Percentiles rank a stretch among this genome's conserved stretches.
Conservation (phyloP, 2,113 vertebrate species). For the Melanerpes formicivorus region DNA sequence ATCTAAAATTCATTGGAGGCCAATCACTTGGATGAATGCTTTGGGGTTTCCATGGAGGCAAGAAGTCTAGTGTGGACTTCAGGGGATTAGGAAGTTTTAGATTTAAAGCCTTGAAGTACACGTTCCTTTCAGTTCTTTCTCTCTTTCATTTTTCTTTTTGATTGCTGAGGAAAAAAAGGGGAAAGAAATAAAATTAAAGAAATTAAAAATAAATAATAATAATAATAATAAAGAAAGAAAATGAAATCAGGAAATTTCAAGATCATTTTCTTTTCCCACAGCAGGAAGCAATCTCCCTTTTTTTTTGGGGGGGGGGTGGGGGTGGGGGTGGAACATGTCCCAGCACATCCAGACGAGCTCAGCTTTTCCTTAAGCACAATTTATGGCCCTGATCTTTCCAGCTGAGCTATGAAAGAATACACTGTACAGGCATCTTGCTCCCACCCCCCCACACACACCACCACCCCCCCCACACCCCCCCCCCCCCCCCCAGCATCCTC, state of each 20-base stretch:
- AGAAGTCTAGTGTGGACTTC: slow-evolving; percentile 98
- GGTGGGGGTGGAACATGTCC: too few relatives aligned
- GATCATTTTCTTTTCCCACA: slow-evolving; percentile 72
- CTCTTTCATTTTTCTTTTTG: slow-evolving; percentile 74
- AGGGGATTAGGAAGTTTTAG: slow-evolving; percentile 99
- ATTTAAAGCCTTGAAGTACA: slow-evolving; percentile 97
- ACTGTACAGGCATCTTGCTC: slow-evolving; percentile 57
- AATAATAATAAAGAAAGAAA: background rate
- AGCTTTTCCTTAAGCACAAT: slow-evolving; percentile 33
- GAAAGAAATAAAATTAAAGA: background rate
- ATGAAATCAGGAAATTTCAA: slow-evolving; percentile 62
- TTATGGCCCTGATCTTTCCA: slow-evolving; percentile 67
- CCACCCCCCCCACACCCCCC: too few relatives aligned
- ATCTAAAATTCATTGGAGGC: slow-evolving; percentile 99
- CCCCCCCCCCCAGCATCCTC: slow-evolving; percentile 47
- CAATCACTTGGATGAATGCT: slow-evolving; percentile 99
- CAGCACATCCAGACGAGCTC: accelerated
- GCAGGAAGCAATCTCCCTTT: background rate
- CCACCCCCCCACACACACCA: too few relatives aligned
- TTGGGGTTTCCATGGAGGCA: slow-evolving; percentile 98
- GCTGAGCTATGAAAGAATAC: slow-evolving; percentile 65
- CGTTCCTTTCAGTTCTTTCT: slow-evolving; percentile 86
- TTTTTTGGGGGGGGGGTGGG: too few relatives aligned
- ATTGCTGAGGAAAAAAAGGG: too few relatives aligned
- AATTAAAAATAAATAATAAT: too few relatives aligned